Evolutionary conservation across 1,140 invertebrate genomes (phyloP).

Genomic region (Heterodera carotae): DNA sequence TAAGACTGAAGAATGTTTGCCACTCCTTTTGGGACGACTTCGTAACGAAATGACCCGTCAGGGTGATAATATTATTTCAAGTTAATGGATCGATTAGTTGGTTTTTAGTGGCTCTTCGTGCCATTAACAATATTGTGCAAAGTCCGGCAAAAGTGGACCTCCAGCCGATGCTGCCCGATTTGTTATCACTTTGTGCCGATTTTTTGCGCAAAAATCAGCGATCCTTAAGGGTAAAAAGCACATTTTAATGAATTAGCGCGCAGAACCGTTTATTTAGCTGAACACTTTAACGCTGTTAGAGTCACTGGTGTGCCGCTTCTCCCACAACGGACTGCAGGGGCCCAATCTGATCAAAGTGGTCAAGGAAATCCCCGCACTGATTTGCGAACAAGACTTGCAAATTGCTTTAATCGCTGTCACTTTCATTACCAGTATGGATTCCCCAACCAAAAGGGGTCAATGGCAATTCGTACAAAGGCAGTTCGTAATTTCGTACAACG

Average conservation of each 20-base stretch:
- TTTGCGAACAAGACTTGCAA: slow-evolving; percentile 90
- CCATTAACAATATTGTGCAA: slow-evolving; percentile 66
- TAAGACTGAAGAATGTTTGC: slow-evolving; percentile 68
- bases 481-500: too few relatives aligned
- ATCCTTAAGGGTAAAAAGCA: slow-evolving; percentile 72
- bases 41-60: slow-evolving; percentile 90
- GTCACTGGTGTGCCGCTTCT: slow-evolving; percentile 83
- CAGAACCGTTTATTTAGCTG: slow-evolving; percentile 71
- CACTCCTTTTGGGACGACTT: slow-evolving; percentile 88
- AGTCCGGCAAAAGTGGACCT: slow-evolving; percentile 71
- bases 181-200: slow-evolving; percentile 83
- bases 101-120: slow-evolving; percentile 85
- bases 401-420: slow-evolving; percentile 83
- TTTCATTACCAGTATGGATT: slow-evolving; percentile 42
- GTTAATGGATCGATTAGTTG: neutral
- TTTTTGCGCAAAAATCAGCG: slow-evolving; percentile 96
- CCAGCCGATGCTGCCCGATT: slow-evolving; percentile 77
- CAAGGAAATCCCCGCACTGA: slow-evolving; percentile 81
- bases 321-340: slow-evolving; percentile 56
- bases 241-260: slow-evolving; percentile 11
- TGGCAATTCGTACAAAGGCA: too few relatives aligned
- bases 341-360: slow-evolving; percentile 68
- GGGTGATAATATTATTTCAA: neutral
- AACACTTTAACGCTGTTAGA: slow-evolving; percentile 86
- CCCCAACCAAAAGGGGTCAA: too few relatives aligned